Evolutionary conservation across 2,797 vertebrate genomes (phyloP).

Genomic region (Apogon talboti): DNA sequence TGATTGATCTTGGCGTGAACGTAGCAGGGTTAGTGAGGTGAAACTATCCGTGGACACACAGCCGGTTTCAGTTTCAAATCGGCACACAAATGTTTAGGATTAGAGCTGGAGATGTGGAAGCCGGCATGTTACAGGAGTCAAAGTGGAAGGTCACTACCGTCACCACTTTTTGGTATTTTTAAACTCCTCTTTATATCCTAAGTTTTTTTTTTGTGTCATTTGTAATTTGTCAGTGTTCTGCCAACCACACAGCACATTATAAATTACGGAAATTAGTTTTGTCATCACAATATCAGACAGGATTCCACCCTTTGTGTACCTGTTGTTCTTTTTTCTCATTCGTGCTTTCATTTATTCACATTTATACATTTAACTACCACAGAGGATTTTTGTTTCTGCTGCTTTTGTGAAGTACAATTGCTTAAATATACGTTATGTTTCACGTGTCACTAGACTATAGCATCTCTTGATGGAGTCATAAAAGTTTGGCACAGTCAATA

Average conservation of each 20-base stretch:
- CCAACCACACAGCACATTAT: background rate
- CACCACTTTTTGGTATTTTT: background rate
- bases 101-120: conserved; percentile 35
- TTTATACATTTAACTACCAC: background rate
- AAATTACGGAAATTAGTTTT: background rate
- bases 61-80: conserved; percentile 53
- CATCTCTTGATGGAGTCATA: conserved; percentile 20
- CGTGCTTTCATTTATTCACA: background rate
- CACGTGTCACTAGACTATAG: background rate
- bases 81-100: conserved; percentile 53
- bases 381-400: background rate
- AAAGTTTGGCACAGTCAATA: conserved; percentile 25
- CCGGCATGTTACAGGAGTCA: conserved; percentile 7
- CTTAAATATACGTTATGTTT: background rate
- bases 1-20: conserved; percentile 58
- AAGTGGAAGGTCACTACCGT: conserved; percentile 11
- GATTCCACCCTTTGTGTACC: background rate
- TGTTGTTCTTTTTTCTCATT: background rate
- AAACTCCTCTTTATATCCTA: background rate
- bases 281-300: background rate
- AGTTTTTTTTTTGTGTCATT: conserved; percentile 4
- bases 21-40: conserved; percentile 58
- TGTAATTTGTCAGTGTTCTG: background rate
- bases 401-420: too few relatives aligned
- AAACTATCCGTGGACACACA: conserved; percentile 54